Evolutionary conservation across 30 jellyfish, hydroid and myxozoan species (phyloP), one percentile per base, ranked within the genome.

Genomic region (Sanderia malayensis): DNA sequence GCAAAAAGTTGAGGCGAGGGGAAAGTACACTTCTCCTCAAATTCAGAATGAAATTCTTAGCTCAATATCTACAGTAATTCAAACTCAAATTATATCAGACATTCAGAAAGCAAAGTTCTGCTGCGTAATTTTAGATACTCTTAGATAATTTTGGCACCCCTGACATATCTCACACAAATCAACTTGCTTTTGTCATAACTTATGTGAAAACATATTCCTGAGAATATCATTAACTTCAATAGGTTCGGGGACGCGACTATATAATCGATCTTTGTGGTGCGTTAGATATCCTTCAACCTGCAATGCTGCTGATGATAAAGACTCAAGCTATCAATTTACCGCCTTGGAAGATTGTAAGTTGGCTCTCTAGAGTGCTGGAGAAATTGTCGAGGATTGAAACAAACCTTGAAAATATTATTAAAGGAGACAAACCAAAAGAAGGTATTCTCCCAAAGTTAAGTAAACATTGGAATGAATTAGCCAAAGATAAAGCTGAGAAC

Each of bases 1-100:
- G 87, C 87, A 59, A 75, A 80, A 58, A 75, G 87, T 75, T n/a
- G n/a, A n/a, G n/a, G n/a, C 87, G 22, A 31, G 79, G 81, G 87
- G 80, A 44, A 32, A 59, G 64, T 62, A 61, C 82, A 77, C 63
- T 52, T 77, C 73, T 19, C 89, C 73, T 62, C 89, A 77, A 29
- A 77, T 77, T 47, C 89, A 77, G 64, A 77, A 77, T 41, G 82
- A 62, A 33, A 52, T 64, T 46, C 46, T 77, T 46, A 61, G 73
- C 82, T 17, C 86, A 29, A 73, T 73, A 18, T 41, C 86, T 61
- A 73, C 86, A 53, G 86, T 73, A 9, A 73, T 73, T 19, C 86
- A 61, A 53, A 6, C 28, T 18, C 29, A 58, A 18, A 73, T 46
- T 58, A 44, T 75, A 31, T 19, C 1, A 59, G 80, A 59, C 59